Conservation (phyloP, 2,797 vertebrate genomes). For the Acanthurus lineatus region DNA sequence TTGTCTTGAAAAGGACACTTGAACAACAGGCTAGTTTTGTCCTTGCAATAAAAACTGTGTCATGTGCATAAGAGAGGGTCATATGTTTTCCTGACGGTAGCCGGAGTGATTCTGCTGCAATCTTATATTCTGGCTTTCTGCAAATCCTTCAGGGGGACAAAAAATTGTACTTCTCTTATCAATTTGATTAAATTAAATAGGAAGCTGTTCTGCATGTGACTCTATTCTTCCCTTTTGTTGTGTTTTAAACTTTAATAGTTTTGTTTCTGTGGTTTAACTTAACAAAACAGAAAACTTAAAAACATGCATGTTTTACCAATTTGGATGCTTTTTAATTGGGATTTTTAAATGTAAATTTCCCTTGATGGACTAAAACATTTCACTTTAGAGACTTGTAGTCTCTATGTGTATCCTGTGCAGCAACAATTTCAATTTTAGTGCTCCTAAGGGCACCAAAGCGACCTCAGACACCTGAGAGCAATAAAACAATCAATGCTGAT, state of each 20-base stretch:
- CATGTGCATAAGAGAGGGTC: conserved; percentile 81
- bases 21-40: conserved; percentile 80
- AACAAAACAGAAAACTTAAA: conserved; percentile 12
- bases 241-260: not conserved
- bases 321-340: not conserved
- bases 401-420: conserved; percentile 23
- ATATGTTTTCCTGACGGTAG: conserved; percentile 76
- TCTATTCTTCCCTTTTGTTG: too few species aligned
- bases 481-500: conserved; percentile 53
- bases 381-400: not conserved
- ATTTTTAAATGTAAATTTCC: not conserved
- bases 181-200: conserved; percentile 29
- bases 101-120: conserved; percentile 43
- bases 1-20: conserved; percentile 47
- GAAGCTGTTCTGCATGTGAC: conserved; percentile 6
- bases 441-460: not conserved
- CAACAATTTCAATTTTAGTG: conserved; percentile 1
- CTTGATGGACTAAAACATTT: conserved; percentile 12
- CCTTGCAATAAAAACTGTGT: conserved; percentile 75
- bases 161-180: conserved; percentile 12
- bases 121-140: conserved; percentile 44
- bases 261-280: conserved; percentile 24
- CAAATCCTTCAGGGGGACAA: conserved; percentile 31
- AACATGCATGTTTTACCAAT: not conserved
- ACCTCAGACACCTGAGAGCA: conserved; percentile 28